Evolutionary conservation across 2,888 invertebrate genomes (phyloP).

Genomic region (Phortica magna): DNA sequence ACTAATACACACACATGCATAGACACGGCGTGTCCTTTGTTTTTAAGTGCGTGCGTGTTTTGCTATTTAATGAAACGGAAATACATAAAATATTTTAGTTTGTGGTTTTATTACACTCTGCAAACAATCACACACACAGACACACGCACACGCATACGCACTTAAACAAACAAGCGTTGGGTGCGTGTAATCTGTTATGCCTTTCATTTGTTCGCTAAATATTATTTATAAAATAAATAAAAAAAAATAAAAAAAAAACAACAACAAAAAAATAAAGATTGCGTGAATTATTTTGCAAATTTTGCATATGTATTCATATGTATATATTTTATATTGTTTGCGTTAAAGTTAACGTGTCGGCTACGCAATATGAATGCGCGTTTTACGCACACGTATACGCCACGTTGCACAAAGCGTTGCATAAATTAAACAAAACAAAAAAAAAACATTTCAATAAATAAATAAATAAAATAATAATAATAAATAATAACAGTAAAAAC

Average conservation of each 20-base stretch:
- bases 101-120: slow-evolving; percentile 45
- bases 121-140: not conserved
- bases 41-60: slow-evolving; percentile 35
- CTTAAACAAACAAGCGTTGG: not conserved
- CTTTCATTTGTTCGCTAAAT: not conserved
- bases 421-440: not conserved
- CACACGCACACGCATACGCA: too few species aligned
- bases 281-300: not conserved
- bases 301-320: not conserved
- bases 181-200: not conserved
- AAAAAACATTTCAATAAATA: not conserved
- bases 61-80: slow-evolving; percentile 19
- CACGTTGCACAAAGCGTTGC: not conserved
- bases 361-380: slow-evolving; percentile 10
- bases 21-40: not conserved
- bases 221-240: not conserved
- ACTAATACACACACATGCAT: not conserved
- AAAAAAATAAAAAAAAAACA: too few species aligned
- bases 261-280: not conserved
- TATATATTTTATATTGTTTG: too few species aligned
- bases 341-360: slow-evolving; percentile 10
- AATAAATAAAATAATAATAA: slow-evolving; percentile 7
- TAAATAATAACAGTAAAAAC: not conserved
- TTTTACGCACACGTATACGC: slow-evolving; percentile 1
- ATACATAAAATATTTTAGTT: slow-evolving; percentile 26